Conservation (phyloP, 2,888 invertebrate species). For the Tuberolachnus salignus region DNA sequence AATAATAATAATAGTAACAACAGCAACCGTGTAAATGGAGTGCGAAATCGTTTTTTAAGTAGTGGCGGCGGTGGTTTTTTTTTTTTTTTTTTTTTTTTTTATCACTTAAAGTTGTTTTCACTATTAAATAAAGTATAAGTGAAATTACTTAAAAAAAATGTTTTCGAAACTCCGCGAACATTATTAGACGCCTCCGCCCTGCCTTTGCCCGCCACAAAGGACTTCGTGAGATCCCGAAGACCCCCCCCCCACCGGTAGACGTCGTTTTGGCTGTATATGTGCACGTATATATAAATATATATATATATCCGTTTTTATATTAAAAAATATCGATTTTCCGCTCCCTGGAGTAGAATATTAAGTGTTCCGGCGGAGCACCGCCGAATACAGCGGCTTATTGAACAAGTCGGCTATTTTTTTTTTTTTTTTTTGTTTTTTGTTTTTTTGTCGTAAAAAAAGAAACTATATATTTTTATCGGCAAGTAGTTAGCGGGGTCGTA, state of each 20-base stretch:
- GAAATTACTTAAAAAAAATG: slow-evolving; percentile 39
- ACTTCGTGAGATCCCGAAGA: no score
- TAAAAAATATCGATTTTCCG: slow-evolving; percentile 50
- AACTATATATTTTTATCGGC: neutral
- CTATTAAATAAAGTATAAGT: slow-evolving; percentile 43
- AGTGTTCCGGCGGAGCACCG: slow-evolving; percentile 8
- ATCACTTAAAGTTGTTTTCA: slow-evolving; percentile 22
- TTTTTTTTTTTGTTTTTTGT: neutral
- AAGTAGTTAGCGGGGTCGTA: neutral
- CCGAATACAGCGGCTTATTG: slow-evolving; percentile 12
- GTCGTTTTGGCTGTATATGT: neutral
- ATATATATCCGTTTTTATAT: slow-evolving; percentile 22
- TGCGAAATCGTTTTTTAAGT: slow-evolving; percentile 31
- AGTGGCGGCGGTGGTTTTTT: neutral
- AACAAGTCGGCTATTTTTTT: slow-evolving; percentile 15
- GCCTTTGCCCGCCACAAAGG: no score
- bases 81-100: slow-evolving; percentile 18
- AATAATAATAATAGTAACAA: neutral
- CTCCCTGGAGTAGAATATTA: slow-evolving; percentile 19
- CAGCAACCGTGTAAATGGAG: neutral
- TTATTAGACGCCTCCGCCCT: neutral
- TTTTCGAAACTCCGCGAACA: slow-evolving; percentile 19
- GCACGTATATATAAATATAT: no score
- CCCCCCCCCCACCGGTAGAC: no score
- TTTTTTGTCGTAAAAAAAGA: neutral